phyloP scores from a whole-genome alignment of 2,888 invertebrate genomes.

The Chrysina gloriosa region DNA sequence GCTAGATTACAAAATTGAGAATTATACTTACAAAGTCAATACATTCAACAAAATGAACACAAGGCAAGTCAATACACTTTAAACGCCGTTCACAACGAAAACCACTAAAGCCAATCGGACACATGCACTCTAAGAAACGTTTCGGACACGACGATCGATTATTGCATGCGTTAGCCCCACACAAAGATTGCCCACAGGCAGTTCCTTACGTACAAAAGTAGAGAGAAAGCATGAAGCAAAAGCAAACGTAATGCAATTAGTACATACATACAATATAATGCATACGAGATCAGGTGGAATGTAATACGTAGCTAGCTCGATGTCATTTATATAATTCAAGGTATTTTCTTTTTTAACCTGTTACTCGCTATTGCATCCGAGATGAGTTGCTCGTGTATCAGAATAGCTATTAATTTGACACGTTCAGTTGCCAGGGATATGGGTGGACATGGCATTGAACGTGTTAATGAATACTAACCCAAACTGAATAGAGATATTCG shows the following conservation, averaged over 20 bases:
- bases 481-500: no score
- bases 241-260: background rate
- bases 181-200: conserved; percentile 58
- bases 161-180: conserved; percentile 65
- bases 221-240: conserved; percentile 44
- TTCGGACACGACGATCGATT: conserved; percentile 62
- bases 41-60: conserved; percentile 72
- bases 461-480: no score
- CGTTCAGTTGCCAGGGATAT: no score
- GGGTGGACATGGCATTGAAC: no score
- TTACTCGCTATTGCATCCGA: no score
- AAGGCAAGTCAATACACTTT: conserved; percentile 70
- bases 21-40: conserved; percentile 72
- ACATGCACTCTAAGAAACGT: conserved; percentile 56
- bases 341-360: no score
- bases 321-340: no score
- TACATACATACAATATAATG: background rate
- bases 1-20: no score
- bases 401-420: no score
- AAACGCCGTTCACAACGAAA: conserved; percentile 58
- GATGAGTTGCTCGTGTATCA: no score
- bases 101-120: conserved; percentile 65
- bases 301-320: no score
- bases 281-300: background rate
- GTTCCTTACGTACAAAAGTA: conserved; percentile 52